phyloP scores from a whole-genome alignment of 2,888 invertebrate species.

The Physocephala rufipes region DNA sequence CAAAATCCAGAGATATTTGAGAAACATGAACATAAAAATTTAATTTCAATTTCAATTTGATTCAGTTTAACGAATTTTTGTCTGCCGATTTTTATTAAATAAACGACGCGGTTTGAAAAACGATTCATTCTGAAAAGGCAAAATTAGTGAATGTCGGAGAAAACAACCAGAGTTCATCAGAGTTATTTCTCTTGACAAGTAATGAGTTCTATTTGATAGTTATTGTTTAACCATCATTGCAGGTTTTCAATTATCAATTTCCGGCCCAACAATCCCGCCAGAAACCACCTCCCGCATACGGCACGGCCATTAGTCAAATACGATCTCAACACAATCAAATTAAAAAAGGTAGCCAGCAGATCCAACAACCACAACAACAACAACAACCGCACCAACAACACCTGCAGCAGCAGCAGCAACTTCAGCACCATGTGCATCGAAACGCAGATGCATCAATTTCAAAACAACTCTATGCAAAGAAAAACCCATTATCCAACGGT shows the following conservation, averaged over 20 bases:
- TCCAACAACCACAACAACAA: slow-evolving; percentile 42
- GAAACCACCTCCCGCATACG: slow-evolving; percentile 65
- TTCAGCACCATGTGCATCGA: slow-evolving; percentile 21
- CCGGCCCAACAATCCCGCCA: slow-evolving; percentile 57
- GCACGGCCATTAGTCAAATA: slow-evolving; percentile 65
- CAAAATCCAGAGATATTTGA: too few relatives aligned
- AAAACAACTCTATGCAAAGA: slow-evolving; percentile 16
- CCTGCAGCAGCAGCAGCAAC: slow-evolving; percentile 10
- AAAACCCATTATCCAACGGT: slow-evolving; percentile 12
- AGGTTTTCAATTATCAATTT: slow-evolving; percentile 60
- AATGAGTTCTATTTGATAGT: slow-evolving; percentile 5
- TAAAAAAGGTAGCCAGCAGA: slow-evolving; percentile 46
- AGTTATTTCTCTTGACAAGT: slow-evolving; percentile 8
- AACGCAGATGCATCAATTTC: slow-evolving; percentile 11
- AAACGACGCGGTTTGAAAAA: neutral
- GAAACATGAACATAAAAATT: too few relatives aligned
- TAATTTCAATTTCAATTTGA: too few relatives aligned
- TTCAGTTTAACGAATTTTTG: too few relatives aligned
- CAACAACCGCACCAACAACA: slow-evolving; percentile 44
- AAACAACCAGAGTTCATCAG: neutral
- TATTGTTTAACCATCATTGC: slow-evolving; percentile 9
- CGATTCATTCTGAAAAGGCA: neutral
- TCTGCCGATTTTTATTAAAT: neutral
- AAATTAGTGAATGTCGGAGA: neutral
- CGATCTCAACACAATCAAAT: slow-evolving; percentile 66